phyloP scores from a whole-genome alignment of 92 coral and sea anemone species.

The Phenganax subtilis region DNA sequence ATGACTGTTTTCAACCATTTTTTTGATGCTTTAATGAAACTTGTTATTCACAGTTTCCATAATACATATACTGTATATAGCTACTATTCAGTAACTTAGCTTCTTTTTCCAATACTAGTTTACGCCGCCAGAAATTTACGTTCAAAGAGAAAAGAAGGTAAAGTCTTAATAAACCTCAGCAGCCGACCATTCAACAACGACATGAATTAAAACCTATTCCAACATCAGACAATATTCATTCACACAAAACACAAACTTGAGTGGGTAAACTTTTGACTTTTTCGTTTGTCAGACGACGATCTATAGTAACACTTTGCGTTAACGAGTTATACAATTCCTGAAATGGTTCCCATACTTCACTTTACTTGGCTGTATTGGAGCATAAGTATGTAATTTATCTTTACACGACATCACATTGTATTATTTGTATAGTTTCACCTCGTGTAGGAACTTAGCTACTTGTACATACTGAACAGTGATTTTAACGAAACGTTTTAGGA shows the following conservation, averaged over 20 bases:
- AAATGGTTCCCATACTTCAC: no score
- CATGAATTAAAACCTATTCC: background rate
- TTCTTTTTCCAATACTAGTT: constrained; percentile 44
- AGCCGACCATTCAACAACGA: background rate
- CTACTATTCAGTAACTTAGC: background rate
- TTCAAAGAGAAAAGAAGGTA: constrained; percentile 57
- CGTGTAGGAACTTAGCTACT: no score
- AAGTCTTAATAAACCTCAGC: background rate
- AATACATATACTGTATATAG: background rate
- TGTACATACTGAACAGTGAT: no score
- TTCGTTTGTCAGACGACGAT: background rate
- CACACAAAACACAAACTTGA: no score
- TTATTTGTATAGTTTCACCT: no score
- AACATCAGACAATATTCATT: no score
- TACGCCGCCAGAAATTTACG: constrained; percentile 86
- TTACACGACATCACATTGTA: no score
- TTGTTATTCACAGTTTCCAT: background rate
- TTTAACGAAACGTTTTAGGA: background rate
- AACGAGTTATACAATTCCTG: no score
- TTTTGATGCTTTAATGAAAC: background rate
- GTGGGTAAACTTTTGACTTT: no score
- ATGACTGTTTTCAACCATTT: background rate
- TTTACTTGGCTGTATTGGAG: no score
- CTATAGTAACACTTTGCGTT: background rate
- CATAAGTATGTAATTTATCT: no score